Conservation (phyloP, 2,113 vertebrate species). For the Promerops cafer region DNA sequence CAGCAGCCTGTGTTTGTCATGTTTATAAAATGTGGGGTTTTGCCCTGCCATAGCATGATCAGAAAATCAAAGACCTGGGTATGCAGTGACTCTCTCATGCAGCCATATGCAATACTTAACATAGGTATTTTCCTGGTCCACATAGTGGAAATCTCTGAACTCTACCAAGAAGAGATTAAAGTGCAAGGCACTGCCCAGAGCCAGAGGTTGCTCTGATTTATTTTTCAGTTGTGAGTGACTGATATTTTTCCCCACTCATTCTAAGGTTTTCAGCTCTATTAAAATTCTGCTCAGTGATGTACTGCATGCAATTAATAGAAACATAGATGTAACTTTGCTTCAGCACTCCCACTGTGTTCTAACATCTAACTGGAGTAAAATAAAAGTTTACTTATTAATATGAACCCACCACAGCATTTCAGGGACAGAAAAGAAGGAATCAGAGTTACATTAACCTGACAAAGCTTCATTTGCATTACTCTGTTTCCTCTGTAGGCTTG, state of each 20-base stretch:
- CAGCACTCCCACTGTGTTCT: neutral
- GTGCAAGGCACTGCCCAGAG: neutral
- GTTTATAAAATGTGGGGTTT: neutral
- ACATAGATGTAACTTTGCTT: neutral
- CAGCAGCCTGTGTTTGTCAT: neutral
- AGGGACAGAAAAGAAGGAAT: neutral
- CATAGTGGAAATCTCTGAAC: neutral
- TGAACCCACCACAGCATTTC: neutral
- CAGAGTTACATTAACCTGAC: neutral
- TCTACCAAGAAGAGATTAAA: neutral
- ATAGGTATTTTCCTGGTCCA: neutral
- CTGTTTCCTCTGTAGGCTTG: neutral
- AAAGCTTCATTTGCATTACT: neutral
- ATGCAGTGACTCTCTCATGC: neutral
- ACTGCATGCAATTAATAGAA: neutral
- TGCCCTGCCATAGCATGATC: neutral
- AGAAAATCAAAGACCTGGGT: neutral
- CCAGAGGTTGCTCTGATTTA: neutral
- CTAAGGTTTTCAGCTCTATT: neutral
- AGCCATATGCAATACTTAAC: neutral
- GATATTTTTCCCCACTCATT: neutral
- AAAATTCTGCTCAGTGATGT: neutral
- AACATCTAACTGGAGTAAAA: neutral
- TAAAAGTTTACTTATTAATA: neutral
- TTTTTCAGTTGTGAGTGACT: neutral